A percentile compares a stretch with the other conserved stretches of the same genome.
Evolutionary conservation across 2,113 vertebrate genomes (phyloP).

Genomic region (mouse (Mus musculus)): DNA sequence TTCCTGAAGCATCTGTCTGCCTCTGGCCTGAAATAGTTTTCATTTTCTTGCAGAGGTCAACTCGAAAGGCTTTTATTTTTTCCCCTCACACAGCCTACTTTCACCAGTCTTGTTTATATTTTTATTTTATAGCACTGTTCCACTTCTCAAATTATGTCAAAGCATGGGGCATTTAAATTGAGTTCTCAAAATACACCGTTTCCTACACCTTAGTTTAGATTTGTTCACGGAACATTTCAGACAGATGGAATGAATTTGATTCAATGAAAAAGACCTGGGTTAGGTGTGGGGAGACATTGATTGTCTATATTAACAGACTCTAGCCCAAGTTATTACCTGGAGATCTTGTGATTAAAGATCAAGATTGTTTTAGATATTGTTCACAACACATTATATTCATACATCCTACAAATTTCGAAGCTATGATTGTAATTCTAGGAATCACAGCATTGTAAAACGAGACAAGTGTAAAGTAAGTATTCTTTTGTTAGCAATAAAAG

Average conservation of each 20-base stretch:
- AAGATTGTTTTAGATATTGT: not conserved
- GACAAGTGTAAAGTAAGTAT: not conserved
- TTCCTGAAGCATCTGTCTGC: conserved; percentile 32
- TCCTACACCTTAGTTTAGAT: not conserved
- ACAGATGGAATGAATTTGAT: not conserved
- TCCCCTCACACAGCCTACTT: not conserved
- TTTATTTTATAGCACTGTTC: conserved; percentile 16
- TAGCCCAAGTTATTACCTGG: not conserved
- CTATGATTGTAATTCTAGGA: not conserved
- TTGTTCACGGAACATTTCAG: not conserved
- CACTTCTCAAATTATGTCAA: conserved; percentile 48
- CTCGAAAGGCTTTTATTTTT: conserved; percentile 5
- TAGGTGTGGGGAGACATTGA: not conserved
- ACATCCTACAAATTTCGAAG: not conserved
- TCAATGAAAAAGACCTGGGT: not conserved
- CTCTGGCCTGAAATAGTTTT: conserved; percentile 43
- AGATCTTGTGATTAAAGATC: not conserved
- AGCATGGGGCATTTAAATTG: not conserved
- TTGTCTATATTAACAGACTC: not conserved
- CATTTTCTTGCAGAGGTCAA: conserved; percentile 31
- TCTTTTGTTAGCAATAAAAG: not conserved
- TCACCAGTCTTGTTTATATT: conserved; percentile 44
- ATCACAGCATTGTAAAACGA: conserved; percentile 25
- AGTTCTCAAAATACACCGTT: conserved; percentile 48
- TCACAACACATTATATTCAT: not conserved